A percentile compares a stretch with the other conserved stretches of the same genome.
phyloP scores from a whole-genome alignment of 2,113 vertebrate genomes.

The Riparia riparia region DNA sequence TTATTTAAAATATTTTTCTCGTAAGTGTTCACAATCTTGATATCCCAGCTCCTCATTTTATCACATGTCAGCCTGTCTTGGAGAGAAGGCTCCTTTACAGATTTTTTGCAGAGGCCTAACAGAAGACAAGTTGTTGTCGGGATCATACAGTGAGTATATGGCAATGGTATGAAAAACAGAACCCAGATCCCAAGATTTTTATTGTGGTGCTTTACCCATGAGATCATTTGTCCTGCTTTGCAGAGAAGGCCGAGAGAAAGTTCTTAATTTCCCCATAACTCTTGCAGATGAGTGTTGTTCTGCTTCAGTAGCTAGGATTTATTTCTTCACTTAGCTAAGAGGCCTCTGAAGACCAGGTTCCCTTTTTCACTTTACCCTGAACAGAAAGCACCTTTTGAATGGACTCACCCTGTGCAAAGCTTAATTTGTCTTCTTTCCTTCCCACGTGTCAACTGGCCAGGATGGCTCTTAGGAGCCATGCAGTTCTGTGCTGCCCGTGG shows the following conservation, averaged over 20 bases:
- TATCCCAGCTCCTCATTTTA: neutral
- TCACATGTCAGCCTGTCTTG: neutral
- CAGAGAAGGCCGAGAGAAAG: neutral
- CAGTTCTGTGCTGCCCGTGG: accelerated
- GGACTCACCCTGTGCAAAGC: neutral
- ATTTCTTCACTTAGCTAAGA: neutral
- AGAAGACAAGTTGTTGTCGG: neutral
- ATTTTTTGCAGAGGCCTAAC: neutral
- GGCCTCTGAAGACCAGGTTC: neutral
- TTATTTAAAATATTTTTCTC: neutral
- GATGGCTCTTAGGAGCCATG: neutral
- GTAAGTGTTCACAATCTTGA: neutral
- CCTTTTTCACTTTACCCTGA: neutral
- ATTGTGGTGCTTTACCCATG: neutral
- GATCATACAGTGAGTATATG: neutral
- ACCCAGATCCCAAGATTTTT: neutral
- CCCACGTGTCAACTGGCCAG: neutral
- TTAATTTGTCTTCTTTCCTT: neutral
- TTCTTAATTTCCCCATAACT: neutral
- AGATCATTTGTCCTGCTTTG: neutral
- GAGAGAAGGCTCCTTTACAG: neutral
- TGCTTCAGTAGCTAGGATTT: neutral
- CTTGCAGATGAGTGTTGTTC: neutral
- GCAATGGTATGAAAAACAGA: neutral
- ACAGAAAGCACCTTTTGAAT: neutral